These are phyloP conservation scores for Tribolium castaneum DNA, from an alignment of 1,140 invertebrate species.

Conservation along the genomic window DNA sequence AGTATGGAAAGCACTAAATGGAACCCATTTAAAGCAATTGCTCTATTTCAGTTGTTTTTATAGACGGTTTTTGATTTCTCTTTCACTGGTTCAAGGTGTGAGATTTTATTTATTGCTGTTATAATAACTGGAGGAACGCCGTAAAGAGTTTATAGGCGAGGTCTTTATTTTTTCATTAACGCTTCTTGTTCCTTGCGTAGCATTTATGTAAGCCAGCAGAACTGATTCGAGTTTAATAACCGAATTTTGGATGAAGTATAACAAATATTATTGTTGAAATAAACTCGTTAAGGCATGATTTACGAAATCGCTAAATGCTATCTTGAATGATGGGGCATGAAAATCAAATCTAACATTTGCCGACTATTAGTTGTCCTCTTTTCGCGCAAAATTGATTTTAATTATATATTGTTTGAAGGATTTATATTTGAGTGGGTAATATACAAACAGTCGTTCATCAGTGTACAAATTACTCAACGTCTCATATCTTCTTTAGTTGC, in stretches of 20 bases:
- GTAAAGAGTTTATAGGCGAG: constrained; percentile 5
- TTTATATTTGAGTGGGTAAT: neutral
- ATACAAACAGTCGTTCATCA: constrained; percentile 13
- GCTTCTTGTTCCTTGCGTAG: constrained; percentile 4
- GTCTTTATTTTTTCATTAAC: constrained; percentile 18
- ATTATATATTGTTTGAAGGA: neutral
- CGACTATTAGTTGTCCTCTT: neutral
- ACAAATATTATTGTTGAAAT: neutral
- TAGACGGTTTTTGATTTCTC: neutral
- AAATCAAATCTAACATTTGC: constrained; percentile 14
- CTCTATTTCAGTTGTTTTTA: neutral
- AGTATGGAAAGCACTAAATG: neutral
- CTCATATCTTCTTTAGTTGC: constrained; percentile 25
- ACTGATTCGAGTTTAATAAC: neutral
- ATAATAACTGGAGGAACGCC: neutral
- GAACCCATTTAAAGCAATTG: neutral
- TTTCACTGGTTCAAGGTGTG: neutral
- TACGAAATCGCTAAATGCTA: neutral
- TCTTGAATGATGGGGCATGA: neutral
- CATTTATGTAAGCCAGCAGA: neutral
- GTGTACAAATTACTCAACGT: constrained; percentile 10
- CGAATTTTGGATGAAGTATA: neutral
- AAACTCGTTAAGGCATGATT: neutral
- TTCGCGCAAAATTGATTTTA: neutral
- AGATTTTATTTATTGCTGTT: constrained; percentile 12